Conservation (phyloP, 1,140 invertebrate genomes). For the Gonatopus flavifemur region DNA sequence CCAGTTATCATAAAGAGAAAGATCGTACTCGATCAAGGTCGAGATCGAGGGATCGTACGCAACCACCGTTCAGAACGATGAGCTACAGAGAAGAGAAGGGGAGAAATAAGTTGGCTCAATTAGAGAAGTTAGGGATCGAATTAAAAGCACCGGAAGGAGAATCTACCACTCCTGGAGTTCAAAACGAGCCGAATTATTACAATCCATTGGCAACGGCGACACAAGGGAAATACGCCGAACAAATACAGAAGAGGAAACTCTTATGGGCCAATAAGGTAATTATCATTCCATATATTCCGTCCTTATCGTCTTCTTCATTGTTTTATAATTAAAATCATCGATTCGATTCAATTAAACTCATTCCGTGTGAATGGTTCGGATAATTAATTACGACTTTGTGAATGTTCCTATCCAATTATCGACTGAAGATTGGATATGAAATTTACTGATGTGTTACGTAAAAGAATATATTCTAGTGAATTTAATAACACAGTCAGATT, state of each 20-base stretch:
- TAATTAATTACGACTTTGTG: no score
- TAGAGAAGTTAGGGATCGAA: slow-evolving; percentile 58
- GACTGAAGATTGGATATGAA: no score
- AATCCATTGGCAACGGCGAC: slow-evolving; percentile 79
- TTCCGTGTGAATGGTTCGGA: no score
- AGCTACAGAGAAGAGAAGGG: slow-evolving; percentile 53
- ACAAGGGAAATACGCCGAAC: slow-evolving; percentile 81
- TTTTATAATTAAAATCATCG: no score
- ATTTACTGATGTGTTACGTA: no score
- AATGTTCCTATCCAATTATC: no score
- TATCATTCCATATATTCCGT: no score
- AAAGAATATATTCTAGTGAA: no score
- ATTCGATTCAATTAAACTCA: no score
- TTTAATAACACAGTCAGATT: no score
- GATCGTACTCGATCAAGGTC: slow-evolving; percentile 37
- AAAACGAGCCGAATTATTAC: slow-evolving; percentile 72
- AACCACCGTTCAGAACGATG: slow-evolving; percentile 35
- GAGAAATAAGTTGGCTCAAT: slow-evolving; percentile 54
- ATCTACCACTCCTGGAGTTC: slow-evolving; percentile 13
- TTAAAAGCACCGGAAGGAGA: slow-evolving; percentile 47
- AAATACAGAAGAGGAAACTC: slow-evolving; percentile 86
- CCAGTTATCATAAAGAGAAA: slow-evolving; percentile 39
- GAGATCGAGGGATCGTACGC: slow-evolving; percentile 42
- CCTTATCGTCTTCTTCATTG: no score
- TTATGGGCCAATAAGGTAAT: slow-evolving; percentile 80